Conservation (phyloP, 2,797 vertebrate genomes). For the Zonotrichia albicollis region DNA sequence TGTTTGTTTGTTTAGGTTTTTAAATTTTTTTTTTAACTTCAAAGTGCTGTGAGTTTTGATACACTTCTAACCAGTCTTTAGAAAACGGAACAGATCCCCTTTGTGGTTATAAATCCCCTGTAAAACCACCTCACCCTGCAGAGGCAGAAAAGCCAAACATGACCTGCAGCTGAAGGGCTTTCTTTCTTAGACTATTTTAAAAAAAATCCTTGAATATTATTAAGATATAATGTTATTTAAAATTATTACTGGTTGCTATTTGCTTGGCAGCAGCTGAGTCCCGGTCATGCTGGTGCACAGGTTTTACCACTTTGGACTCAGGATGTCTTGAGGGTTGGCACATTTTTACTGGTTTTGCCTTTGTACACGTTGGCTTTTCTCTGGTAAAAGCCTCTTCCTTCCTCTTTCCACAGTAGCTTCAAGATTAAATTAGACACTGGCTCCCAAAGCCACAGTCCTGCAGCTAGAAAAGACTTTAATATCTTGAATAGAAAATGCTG, state of each 20-base stretch:
- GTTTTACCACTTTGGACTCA: background rate
- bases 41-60: background rate
- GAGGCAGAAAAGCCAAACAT: background rate
- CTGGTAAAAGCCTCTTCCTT: conserved; percentile 42
- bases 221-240: background rate
- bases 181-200: background rate
- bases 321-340: background rate
- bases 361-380: background rate
- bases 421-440: background rate
- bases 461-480: background rate
- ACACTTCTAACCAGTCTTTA: background rate
- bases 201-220: background rate
- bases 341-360: background rate
- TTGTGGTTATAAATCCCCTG: background rate
- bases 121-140: background rate
- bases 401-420: conserved; percentile 40
- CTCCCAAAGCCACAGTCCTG: background rate
- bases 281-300: background rate
- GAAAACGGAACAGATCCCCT: background rate
- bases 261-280: background rate
- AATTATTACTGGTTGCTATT: background rate
- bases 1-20: background rate
- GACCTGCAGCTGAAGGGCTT: background rate
- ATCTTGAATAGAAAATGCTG: background rate
- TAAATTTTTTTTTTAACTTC: background rate